Evolutionary conservation across 2,113 vertebrate species (phyloP).

Genomic region (Vimba vimba): DNA sequence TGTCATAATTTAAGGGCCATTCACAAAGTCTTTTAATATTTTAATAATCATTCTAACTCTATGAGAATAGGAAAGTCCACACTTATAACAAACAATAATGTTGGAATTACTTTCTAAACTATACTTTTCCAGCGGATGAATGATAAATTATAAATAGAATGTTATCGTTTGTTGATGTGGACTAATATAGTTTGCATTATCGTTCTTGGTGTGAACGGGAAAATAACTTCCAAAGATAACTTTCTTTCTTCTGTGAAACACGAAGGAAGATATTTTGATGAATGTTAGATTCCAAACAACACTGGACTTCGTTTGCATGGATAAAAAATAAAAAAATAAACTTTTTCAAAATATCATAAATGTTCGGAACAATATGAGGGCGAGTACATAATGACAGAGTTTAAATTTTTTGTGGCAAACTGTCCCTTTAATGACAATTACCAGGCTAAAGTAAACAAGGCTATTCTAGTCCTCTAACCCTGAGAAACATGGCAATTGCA

Average conservation of each 20-base stretch:
- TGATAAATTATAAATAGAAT: neutral
- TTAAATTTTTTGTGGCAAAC: neutral
- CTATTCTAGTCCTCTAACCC: neutral
- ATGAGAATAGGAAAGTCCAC: neutral
- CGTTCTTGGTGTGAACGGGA: neutral
- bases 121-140: neutral
- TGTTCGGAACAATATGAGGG: neutral
- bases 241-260: neutral
- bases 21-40: neutral
- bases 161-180: no score
- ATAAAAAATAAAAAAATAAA: no score
- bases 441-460: neutral
- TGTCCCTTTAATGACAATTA: neutral
- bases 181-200: neutral
- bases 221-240: neutral
- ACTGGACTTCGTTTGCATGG: neutral
- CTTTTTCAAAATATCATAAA: neutral
- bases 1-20: no score
- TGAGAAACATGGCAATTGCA: neutral
- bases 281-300: neutral
- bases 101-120: neutral
- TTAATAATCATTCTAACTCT: neutral
- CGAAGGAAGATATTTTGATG: neutral
- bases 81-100: neutral
- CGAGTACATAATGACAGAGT: neutral